Conservation (phyloP, 2,888 invertebrate genomes). For the Neocrepidodera transversa region DNA sequence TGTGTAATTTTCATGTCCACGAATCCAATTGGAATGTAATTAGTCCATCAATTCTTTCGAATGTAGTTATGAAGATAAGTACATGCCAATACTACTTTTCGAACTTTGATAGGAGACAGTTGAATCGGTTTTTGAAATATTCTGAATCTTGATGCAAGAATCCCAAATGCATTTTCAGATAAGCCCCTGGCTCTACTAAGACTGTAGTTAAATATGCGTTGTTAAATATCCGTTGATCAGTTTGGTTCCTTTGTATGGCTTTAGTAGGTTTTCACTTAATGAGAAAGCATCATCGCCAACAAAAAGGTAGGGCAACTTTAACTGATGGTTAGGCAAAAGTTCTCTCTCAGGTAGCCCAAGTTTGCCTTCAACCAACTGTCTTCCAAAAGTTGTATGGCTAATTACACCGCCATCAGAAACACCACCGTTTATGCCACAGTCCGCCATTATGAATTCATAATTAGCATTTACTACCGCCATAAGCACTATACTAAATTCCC, state of each 20-base stretch:
- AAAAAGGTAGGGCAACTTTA: background rate
- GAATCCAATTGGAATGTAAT: too few relatives aligned
- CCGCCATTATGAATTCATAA: constrained; percentile 3
- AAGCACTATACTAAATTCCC: constrained; percentile 5
- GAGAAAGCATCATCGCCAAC: background rate
- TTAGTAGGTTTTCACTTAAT: background rate
- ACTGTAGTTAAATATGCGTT: background rate
- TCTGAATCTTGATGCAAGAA: too few relatives aligned
- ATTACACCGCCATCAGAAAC: background rate
- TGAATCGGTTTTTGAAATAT: too few relatives aligned
- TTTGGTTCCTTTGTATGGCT: background rate
- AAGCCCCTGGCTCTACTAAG: background rate
- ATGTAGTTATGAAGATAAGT: too few relatives aligned
- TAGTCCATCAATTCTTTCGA: too few relatives aligned
- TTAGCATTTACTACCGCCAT: constrained; percentile 10
- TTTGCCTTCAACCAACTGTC: background rate
- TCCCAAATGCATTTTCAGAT: background rate
- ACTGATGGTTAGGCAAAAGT: background rate
- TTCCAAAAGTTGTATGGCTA: background rate
- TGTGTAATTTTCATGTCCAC: too few relatives aligned
- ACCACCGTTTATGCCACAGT: background rate
- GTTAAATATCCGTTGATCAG: too few relatives aligned
- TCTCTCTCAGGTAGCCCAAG: background rate
- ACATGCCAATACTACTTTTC: too few relatives aligned
- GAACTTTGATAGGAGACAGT: too few relatives aligned